A percentile compares a stretch with the other conserved stretches of the same genome.
These are phyloP conservation scores for Simalia tracyae DNA, from an alignment of 2,797 vertebrate genomes.

Conservation along the genomic window DNA sequence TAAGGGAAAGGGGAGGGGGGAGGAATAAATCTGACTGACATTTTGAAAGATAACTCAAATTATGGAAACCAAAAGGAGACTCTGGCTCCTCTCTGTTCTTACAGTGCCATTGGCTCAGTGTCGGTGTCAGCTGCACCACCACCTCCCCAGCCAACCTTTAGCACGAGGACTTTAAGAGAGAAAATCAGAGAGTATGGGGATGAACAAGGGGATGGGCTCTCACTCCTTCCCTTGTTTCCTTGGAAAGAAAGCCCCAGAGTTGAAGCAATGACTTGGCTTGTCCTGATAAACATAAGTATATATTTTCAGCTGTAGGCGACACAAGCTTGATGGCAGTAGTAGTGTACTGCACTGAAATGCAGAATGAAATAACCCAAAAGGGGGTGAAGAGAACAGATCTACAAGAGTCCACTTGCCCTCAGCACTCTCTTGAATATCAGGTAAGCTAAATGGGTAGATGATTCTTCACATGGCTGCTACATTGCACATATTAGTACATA, in stretches of 20 bases:
- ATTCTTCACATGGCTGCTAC: not conserved
- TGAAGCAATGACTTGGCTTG: not conserved
- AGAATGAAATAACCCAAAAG: not conserved
- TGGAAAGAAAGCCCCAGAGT: not conserved
- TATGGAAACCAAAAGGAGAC: constrained; percentile 26
- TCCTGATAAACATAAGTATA: not conserved
- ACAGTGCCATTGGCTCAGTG: constrained; percentile 12
- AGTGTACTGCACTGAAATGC: not conserved
- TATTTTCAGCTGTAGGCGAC: not conserved
- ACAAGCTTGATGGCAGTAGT: not conserved
- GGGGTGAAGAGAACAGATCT: not conserved
- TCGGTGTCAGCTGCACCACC: not conserved
- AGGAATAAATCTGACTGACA: not conserved
- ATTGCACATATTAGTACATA: too few relatives aligned
- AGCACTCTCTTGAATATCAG: not conserved
- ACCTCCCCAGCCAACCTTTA: not conserved
- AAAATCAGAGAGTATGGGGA: not conserved
- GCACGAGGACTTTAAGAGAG: not conserved
- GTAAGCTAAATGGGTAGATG: not conserved
- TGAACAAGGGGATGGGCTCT: not conserved
- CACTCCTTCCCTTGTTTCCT: too few relatives aligned
- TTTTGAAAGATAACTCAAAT: constrained; percentile 23
- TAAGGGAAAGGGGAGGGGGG: not conserved
- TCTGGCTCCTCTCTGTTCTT: constrained; percentile 13
- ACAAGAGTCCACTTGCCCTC: not conserved